Evolutionary conservation across 2,113 vertebrate species (phyloP).

Genomic region (Nicator chloris): DNA sequence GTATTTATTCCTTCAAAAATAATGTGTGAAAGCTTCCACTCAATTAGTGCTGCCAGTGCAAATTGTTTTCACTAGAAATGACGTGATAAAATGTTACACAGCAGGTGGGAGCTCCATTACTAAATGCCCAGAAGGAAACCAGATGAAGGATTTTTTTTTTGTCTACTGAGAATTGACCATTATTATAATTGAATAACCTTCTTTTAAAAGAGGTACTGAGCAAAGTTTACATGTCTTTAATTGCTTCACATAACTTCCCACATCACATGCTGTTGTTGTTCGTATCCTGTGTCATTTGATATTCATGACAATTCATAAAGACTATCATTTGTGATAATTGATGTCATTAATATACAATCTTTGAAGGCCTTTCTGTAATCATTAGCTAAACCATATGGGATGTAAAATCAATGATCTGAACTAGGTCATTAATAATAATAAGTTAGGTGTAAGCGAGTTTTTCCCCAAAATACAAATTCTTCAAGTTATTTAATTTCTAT

Average conservation of each 20-base stretch:
- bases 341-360: slow-evolving; percentile 31
- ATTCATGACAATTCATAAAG: slow-evolving; percentile 41
- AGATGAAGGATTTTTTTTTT: neutral
- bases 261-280: slow-evolving; percentile 22
- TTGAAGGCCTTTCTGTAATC: slow-evolving; percentile 55
- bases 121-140: slow-evolving; percentile 44
- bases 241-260: slow-evolving; percentile 22
- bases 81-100: slow-evolving; percentile 10
- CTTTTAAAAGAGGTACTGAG: neutral
- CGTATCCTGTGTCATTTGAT: neutral
- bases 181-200: slow-evolving; percentile 18
- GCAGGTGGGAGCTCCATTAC: slow-evolving; percentile 43
- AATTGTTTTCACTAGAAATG: slow-evolving; percentile 33
- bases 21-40: slow-evolving; percentile 13
- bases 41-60: neutral
- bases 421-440: slow-evolving; percentile 50
- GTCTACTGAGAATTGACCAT: slow-evolving; percentile 42
- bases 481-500: neutral
- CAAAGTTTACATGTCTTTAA: slow-evolving; percentile 37
- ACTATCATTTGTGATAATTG: slow-evolving; percentile 29
- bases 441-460: slow-evolving; percentile 26
- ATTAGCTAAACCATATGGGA: slow-evolving; percentile 34
- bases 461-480: slow-evolving; percentile 27
- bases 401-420: slow-evolving; percentile 66
- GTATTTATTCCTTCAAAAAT: neutral